Percentiles rank a stretch among this genome's conserved stretches.
Evolutionary conservation across 2,888 invertebrate genomes (phyloP).

Genomic region (Papilio gigon): DNA sequence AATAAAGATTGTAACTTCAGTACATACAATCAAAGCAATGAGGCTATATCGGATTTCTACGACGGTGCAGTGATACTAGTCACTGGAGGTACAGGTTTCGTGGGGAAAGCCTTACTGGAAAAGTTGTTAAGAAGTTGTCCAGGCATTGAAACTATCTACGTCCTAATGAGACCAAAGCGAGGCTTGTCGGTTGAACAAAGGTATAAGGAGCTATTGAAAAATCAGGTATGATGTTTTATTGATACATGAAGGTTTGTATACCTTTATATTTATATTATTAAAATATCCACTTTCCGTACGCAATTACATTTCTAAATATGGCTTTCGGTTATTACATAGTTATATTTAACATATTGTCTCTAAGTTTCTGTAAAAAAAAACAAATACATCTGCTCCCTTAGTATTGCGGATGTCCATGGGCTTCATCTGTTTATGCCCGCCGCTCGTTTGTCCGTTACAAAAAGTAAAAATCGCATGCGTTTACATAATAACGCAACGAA

Average conservation of each 20-base stretch:
- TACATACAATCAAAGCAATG: conserved; percentile 49
- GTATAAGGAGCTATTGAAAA: conserved; percentile 88
- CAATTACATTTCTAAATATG: not conserved
- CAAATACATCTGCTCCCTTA: too few species aligned
- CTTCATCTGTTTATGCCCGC: too few species aligned
- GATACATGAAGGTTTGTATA: conserved; percentile 43
- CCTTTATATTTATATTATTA: not conserved
- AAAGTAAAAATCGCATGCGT: too few species aligned
- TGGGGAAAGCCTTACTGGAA: conserved; percentile 96
- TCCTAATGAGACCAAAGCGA: conserved; percentile 89
- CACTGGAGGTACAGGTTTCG: conserved; percentile 89
- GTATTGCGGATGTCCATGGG: too few species aligned
- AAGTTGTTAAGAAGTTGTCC: conserved; percentile 94
- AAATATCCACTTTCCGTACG: not conserved
- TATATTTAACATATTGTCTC: too few species aligned
- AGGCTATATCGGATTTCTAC: conserved; percentile 78
- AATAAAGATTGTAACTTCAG: conserved; percentile 49
- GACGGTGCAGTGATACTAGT: conserved; percentile 79
- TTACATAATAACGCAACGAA: too few species aligned
- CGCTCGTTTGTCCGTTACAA: too few species aligned
- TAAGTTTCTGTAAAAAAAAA: too few species aligned
- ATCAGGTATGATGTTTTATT: conserved; percentile 74
- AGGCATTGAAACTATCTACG: conserved; percentile 88
- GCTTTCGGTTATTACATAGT: too few species aligned
- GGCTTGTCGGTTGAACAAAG: conserved; percentile 87